Evolutionary conservation across 2,113 vertebrate species (phyloP).

Genomic region (Centropus bengalensis): DNA sequence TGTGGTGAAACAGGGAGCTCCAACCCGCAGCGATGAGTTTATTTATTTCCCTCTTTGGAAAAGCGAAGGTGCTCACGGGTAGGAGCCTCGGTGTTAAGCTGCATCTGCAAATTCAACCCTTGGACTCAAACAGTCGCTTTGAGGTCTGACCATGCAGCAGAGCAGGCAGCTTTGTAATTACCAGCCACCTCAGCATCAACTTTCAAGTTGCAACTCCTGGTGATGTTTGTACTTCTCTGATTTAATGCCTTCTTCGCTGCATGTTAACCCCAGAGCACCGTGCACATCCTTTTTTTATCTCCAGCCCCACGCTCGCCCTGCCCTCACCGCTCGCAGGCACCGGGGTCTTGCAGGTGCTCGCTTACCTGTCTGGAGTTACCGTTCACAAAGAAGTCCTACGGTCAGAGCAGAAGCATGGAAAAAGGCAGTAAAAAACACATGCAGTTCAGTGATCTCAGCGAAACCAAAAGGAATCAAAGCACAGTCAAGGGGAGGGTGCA

Average conservation of each 20-base stretch:
- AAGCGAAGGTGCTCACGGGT: rapidly evolving
- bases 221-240: background rate
- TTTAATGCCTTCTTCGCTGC: rapidly evolving
- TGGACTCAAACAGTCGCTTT: background rate
- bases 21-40: rapidly evolving
- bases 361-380: conserved; percentile 99
- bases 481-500: conserved; percentile 20
- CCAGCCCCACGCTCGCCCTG: background rate
- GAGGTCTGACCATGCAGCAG: background rate
- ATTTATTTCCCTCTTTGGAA: background rate
- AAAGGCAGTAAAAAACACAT: conserved; percentile 87
- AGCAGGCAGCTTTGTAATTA: conserved; percentile 72
- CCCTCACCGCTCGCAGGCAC: background rate
- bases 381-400: conserved; percentile 99
- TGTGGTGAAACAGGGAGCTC: background rate
- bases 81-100: background rate
- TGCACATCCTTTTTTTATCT: rapidly evolving
- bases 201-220: background rate
- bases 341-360: conserved; percentile 41
- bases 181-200: conserved; percentile 75
- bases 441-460: conserved; percentile 87
- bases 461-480: conserved; percentile 64
- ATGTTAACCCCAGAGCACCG: background rate
- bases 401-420: conserved; percentile 96
- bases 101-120: background rate